Percentiles rank a stretch among this genome's conserved stretches.
Evolutionary conservation across 2,888 invertebrate genomes (phyloP).

Genomic region (Disparrhopalites patrizii): DNA sequence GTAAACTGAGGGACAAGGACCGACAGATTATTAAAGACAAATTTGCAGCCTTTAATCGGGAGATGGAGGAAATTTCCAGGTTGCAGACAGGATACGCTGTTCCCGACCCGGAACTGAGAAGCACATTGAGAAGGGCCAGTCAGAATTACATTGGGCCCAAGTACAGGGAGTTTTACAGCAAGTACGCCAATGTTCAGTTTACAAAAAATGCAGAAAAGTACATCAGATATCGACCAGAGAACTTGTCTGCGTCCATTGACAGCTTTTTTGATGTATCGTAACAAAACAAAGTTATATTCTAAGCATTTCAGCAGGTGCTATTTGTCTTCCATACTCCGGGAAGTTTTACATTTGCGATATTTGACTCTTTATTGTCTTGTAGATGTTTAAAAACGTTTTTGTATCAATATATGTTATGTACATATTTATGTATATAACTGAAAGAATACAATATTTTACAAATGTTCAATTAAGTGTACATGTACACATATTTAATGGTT

Average conservation of each 20-base stretch:
- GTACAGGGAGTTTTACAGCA: conserved; percentile 75
- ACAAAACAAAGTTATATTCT: no score
- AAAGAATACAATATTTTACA: no score
- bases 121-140: conserved; percentile 82
- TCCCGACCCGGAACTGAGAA: conserved; percentile 84
- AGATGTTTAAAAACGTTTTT: no score
- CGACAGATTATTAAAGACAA: conserved; percentile 13
- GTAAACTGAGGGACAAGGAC: conserved; percentile 80
- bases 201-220: conserved; percentile 93
- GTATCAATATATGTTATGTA: no score
- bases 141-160: conserved; percentile 80
- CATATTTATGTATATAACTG: no score
- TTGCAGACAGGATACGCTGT: conserved; percentile 86
- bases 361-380: no score
- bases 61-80: conserved; percentile 83
- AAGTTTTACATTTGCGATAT: no score
- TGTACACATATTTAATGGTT: no score
- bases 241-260: conserved; percentile 77
- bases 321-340: no score
- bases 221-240: conserved; percentile 80
- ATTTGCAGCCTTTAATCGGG: conserved; percentile 84
- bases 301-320: no score
- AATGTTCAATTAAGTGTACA: no score
- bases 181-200: conserved; percentile 68
- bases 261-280: conserved; percentile 79